Base-by-base conservation (phyloP, 2,113 vertebrate species). In the Nyctereutes procyonoides region DNA sequence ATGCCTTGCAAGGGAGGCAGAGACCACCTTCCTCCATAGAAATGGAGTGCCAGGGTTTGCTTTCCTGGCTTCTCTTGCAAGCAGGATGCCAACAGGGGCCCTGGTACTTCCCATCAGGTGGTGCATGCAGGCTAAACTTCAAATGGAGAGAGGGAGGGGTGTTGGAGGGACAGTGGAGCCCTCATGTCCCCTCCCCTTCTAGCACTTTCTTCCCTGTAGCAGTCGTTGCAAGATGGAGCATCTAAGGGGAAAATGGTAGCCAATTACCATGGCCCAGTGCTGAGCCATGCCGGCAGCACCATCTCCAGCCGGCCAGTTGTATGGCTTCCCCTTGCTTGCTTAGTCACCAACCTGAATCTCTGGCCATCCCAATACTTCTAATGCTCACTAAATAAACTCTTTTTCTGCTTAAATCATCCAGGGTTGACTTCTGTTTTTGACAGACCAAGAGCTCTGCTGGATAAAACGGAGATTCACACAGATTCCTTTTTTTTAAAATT, bases 281-380 rank as follows among this genome's bases (percentile, higher is more conserved):
- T 24, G 8, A 11, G 8, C 38, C 20, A 7, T 10, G n/a, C 13
- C 8, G 19, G 5, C 6, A 3, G 8, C 19, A 13, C 26, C 4
- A 1, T 32, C 48, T 28, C 22, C 19, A 48, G 73, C 13, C 24
- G 92, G n/a, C 26, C 73, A 67, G 60, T 20, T 82, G 38, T 53
- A 43, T 8, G 53, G 30, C 67, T 55, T 85, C 11, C 16, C 51
- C 26, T 3, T 12, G 24, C 56, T 53, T 10, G 69, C 56, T 55
- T 5, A 14, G 24, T 5, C 56, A 15, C 22, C 43, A 10, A 14
- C 56, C 22, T 15, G 38, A 24, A 24, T 73, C 53, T 51, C 38
- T 5, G 12, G 90, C 35, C 19, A n/a, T 53, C 19, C 8, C 63
- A 16, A 13, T 14, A 26, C 17, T 48, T 60, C 38, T 48, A 48